A percentile compares a stretch with the other conserved stretches of the same genome.
phyloP scores from a whole-genome alignment of 2,113 vertebrate species.

The Sminthopsis crassicaudata region DNA sequence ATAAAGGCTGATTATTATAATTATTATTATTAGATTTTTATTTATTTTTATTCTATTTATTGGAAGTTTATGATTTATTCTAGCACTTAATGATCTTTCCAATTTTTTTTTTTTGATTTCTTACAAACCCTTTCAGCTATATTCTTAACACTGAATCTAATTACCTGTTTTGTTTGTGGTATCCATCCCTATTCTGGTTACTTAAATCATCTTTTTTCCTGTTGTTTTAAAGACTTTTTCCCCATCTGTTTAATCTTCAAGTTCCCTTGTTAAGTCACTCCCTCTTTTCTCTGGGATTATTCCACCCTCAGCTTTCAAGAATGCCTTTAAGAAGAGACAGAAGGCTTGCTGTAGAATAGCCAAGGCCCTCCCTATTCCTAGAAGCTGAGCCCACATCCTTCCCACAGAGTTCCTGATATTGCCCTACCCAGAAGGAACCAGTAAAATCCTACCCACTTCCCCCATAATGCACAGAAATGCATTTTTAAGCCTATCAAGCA shows the following conservation, averaged over 20 bases:
- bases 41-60: background rate
- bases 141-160: background rate
- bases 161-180: background rate
- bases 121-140: background rate
- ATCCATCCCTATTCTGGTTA: background rate
- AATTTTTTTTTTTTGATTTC: background rate
- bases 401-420: too few relatives aligned
- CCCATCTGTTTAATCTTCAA: background rate
- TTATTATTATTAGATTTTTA: background rate
- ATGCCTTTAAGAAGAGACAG: background rate
- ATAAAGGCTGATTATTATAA: background rate
- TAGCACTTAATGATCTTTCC: background rate
- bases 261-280: background rate
- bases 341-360: background rate
- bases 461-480: background rate
- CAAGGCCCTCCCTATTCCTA: background rate
- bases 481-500: background rate
- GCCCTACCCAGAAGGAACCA: background rate
- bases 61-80: background rate
- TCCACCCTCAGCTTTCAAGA: background rate
- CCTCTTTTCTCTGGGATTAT: background rate
- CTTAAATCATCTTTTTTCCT: background rate
- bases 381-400: background rate
- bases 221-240: background rate
- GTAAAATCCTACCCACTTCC: rapidly evolving